Base-by-base conservation (phyloP, 1,140 invertebrate species). In the Tetraneura akinire region DNA sequence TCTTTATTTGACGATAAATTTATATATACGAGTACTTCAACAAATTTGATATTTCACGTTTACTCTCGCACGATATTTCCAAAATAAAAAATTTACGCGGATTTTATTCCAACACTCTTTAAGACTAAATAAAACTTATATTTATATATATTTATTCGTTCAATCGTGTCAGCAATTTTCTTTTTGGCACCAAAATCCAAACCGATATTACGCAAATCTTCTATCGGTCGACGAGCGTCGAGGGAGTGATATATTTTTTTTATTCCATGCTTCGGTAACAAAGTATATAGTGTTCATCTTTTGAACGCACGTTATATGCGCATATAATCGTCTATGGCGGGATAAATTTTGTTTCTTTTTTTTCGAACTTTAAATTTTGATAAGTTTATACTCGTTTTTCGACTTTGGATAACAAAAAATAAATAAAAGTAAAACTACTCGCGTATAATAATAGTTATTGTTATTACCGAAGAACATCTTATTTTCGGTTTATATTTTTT, bases 181-280 rank as follows among this genome's bases (percentile, higher is more conserved):
- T 57, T 74, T 74, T 73, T 53, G 45, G 23, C 53, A 23, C 51
- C 42, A 74, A 74, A 16, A 57, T 42, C 10, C 10, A 18, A 53
- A 51, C 9, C 26, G 6, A 73, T 42, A 57, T 42, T 76, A 76
- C n/a, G n/a, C 51, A 57, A 42, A 76, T 76, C 32, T 45, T 68
- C 47, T 47, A n/a, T 18, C n/a, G 0, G 32, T 42, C 13, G 32
- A 57, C 53, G 1, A n/a, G 51, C 32, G 73, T 13, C 73, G 3
- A 76, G 51, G 53, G 73, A 57, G 42, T 21, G n/a, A 76, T 76
- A 55, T 76, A 21, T 42, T 37, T 10, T 23, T 23, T n/a, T n/a
- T n/a, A n/a, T 6, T 3, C 37, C 9, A 76, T 23, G 16, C 13
- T 8, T 37, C 32, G 32, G 1, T 57, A 57, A 55, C 29, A 37